These are phyloP conservation scores for Clarias platycephalus DNA, from an alignment of 2,797 vertebrate genomes.

Conservation along the genomic window DNA sequence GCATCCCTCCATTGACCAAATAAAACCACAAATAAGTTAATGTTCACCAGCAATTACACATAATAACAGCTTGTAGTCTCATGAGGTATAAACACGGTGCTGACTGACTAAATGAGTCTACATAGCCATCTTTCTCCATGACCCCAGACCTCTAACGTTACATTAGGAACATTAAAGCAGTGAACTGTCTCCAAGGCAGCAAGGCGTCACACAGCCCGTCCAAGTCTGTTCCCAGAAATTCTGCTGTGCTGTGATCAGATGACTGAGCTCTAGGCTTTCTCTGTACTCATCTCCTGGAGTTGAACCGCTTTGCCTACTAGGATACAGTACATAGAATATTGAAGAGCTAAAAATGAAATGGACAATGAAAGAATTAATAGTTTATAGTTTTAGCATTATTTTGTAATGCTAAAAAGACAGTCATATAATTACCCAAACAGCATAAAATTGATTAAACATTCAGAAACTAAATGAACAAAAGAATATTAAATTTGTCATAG, in stretches of 20 bases:
- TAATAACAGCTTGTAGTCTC: slow-evolving; percentile 28
- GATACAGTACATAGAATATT: slow-evolving; percentile 18
- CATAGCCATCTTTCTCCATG: slow-evolving; percentile 16
- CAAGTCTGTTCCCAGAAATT: slow-evolving; percentile 38
- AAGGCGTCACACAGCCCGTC: slow-evolving; percentile 32
- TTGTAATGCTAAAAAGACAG: background rate
- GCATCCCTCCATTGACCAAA: slow-evolving; percentile 3
- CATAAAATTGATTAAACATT: background rate
- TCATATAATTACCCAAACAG: background rate
- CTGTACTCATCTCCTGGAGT: slow-evolving; percentile 24
- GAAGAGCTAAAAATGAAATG: background rate
- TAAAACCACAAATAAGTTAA: slow-evolving; percentile 30
- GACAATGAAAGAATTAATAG: background rate
- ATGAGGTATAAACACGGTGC: slow-evolving; percentile 12
- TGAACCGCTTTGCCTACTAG: background rate
- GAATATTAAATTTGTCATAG: background rate
- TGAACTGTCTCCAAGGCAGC: slow-evolving; percentile 31
- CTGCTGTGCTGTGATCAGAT: slow-evolving; percentile 51
- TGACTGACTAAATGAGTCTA: slow-evolving; percentile 7
- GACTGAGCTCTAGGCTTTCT: slow-evolving; percentile 40
- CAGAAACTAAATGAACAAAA: background rate
- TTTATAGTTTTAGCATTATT: background rate
- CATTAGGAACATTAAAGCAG: slow-evolving; percentile 40
- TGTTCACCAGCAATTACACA: slow-evolving; percentile 26
- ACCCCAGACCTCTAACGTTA: slow-evolving; percentile 32